Percentiles rank a stretch among this genome's conserved stretches.
These are phyloP conservation scores for Junonia oenone DNA, from an alignment of 2,888 invertebrate species.

Conservation along the genomic window DNA sequence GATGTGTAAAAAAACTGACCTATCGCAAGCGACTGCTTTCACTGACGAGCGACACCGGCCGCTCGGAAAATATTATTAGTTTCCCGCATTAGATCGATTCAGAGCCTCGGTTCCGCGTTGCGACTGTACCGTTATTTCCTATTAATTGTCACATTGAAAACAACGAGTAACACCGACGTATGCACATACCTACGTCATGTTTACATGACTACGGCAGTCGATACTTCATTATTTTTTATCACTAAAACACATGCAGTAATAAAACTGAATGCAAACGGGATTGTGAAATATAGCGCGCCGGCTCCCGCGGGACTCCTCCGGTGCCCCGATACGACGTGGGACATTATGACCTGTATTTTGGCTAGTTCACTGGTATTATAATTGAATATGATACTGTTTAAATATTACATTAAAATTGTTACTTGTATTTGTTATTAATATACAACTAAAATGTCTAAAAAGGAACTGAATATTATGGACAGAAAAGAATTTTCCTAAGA, in stretches of 20 bases:
- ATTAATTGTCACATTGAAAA: not conserved
- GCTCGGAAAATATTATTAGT: not conserved
- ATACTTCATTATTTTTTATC: not conserved
- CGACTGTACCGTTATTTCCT: not conserved
- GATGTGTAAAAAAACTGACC: slow-evolving; percentile 14
- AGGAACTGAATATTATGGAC: too few species aligned
- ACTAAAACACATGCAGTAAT: not conserved
- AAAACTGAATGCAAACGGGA: not conserved
- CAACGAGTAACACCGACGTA: not conserved
- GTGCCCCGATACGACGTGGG: not conserved
- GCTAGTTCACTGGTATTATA: not conserved
- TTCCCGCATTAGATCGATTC: not conserved
- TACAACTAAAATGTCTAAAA: not conserved
- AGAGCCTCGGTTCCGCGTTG: not conserved
- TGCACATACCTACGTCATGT: not conserved
- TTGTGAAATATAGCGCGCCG: not conserved
- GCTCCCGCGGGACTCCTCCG: not conserved
- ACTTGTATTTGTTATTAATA: too few species aligned
- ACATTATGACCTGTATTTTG: not conserved
- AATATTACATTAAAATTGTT: too few species aligned
- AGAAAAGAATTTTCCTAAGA: too few species aligned
- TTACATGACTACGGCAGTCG: not conserved
- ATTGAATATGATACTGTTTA: not conserved
- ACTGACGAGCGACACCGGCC: not conserved
- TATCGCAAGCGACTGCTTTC: slow-evolving; percentile 14